Percentiles rank a stretch among this genome's conserved stretches.
Conservation (phyloP, 2,888 invertebrate genomes). For the Meta bourneti region DNA sequence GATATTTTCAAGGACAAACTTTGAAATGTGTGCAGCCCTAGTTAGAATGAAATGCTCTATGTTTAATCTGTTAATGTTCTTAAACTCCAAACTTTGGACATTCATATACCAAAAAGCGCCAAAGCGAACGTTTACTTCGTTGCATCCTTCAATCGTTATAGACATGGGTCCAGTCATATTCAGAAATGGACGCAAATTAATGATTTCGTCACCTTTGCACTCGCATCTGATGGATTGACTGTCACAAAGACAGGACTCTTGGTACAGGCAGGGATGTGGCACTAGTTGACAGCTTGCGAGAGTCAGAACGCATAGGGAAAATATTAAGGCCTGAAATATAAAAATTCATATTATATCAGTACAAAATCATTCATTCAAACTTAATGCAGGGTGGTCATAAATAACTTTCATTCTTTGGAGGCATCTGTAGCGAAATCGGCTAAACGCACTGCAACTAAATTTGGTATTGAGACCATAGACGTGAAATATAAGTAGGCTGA, state of each 20-base stretch:
- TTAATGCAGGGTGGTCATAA: background rate
- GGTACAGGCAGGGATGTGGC: background rate
- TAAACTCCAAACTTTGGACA: background rate
- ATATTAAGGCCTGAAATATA: background rate
- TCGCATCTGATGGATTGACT: background rate
- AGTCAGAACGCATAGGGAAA: background rate
- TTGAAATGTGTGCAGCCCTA: background rate
- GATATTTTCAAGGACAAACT: background rate
- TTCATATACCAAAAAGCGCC: slow-evolving; percentile 1
- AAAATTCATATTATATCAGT: background rate
- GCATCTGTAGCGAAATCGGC: background rate
- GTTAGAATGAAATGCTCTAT: background rate
- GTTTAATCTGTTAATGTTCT: background rate
- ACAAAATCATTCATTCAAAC: background rate
- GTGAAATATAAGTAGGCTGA: no score
- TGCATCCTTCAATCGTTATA: background rate
- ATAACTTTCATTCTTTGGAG: background rate
- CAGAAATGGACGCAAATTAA: background rate
- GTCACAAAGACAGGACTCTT: background rate
- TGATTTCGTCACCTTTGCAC: background rate
- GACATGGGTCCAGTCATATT: background rate
- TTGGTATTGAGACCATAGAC: background rate
- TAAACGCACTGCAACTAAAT: background rate
- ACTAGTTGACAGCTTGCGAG: background rate
- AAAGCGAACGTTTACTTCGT: background rate